Evolutionary conservation across 2,113 vertebrate species (phyloP).

Genomic region (Mionectes macconnelli): DNA sequence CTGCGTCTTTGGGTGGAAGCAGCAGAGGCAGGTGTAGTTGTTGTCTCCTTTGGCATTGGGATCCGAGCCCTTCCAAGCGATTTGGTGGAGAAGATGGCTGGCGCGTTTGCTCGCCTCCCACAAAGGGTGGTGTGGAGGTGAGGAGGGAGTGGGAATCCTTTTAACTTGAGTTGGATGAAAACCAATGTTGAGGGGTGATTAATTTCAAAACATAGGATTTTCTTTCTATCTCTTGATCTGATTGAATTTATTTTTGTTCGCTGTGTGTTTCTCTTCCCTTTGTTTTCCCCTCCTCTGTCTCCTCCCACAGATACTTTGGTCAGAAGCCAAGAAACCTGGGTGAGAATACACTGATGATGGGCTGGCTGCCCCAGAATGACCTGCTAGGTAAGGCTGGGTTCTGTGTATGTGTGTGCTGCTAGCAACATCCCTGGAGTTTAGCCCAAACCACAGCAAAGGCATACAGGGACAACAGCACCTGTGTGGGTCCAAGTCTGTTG

Average conservation of each 20-base stretch:
- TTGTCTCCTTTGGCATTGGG: conserved; percentile 67
- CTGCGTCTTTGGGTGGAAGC: conserved; percentile 67
- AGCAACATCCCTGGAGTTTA: neutral
- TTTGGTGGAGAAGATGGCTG: conserved; percentile 66
- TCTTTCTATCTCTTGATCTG: neutral
- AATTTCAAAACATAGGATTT: neutral
- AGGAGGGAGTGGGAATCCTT: neutral
- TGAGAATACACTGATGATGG: conserved; percentile 60
- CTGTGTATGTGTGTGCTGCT: neutral
- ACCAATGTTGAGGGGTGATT: neutral
- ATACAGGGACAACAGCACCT: neutral
- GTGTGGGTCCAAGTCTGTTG: neutral
- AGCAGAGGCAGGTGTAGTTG: conserved; percentile 49
- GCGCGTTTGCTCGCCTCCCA: conserved; percentile 37
- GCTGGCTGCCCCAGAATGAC: conserved; percentile 65
- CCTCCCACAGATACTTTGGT: conserved; percentile 54
- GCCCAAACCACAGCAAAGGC: conserved; percentile 15
- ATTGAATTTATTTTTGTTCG: neutral
- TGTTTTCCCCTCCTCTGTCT: neutral
- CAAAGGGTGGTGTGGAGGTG: conserved; percentile 69
- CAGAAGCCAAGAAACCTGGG: conserved; percentile 60
- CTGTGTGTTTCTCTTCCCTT: neutral
- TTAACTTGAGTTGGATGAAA: neutral
- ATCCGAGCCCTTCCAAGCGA: conserved; percentile 30
- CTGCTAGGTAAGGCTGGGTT: conserved; percentile 58